These are phyloP conservation scores for Apis dorsata DNA, from an alignment of 1,140 invertebrate genomes.

Conservation along the genomic window DNA sequence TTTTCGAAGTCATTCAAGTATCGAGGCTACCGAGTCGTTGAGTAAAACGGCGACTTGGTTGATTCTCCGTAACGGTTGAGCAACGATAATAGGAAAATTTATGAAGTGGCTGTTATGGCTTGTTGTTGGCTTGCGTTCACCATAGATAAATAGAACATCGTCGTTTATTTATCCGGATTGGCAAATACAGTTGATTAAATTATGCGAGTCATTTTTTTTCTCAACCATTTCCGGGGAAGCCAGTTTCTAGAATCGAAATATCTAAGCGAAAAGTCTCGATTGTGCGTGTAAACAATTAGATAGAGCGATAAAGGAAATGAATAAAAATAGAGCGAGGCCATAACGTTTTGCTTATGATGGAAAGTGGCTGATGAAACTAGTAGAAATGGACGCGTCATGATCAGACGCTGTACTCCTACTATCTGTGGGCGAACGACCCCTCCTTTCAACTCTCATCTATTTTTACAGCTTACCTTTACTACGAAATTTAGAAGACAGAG, in stretches of 20 bases:
- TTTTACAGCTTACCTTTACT: not conserved
- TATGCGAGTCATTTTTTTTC: not conserved
- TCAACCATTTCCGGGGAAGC: not conserved
- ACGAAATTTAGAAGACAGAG: not conserved
- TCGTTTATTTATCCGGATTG: not conserved
- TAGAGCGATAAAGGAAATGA: not conserved
- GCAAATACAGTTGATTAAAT: not conserved
- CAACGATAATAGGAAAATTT: not conserved
- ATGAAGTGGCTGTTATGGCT: not conserved
- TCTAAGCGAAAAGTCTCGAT: not conserved
- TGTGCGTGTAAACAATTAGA: not conserved
- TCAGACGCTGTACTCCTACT: not conserved
- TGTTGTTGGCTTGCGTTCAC: not conserved
- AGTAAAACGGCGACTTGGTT: not conserved
- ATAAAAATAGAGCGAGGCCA: not conserved
- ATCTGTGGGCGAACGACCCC: not conserved
- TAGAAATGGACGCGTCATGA: not conserved
- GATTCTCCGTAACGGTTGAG: not conserved
- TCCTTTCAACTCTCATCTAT: not conserved
- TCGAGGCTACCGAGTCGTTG: not conserved
- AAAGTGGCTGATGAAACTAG: not conserved
- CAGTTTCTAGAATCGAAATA: not conserved
- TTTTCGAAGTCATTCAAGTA: not conserved
- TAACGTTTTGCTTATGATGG: not conserved
- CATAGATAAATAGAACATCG: not conserved